phyloP scores from a whole-genome alignment of 2,888 invertebrate genomes.

The Stenotaenia linearis region DNA sequence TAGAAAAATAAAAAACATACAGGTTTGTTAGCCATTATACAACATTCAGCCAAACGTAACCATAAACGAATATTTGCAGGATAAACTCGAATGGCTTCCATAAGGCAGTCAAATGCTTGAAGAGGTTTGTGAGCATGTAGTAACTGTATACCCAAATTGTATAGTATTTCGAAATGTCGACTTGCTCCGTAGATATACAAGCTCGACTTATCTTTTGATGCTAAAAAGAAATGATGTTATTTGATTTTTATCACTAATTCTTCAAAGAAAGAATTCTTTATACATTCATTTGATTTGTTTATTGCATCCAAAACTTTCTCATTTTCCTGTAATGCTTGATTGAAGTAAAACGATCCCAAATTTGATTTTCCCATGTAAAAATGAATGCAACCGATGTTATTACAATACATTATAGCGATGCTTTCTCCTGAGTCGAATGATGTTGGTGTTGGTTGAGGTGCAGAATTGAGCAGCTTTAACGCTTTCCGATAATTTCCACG shows the following conservation, averaged over 20 bases:
- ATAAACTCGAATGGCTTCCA: slow-evolving; percentile 76
- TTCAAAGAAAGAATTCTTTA: neutral
- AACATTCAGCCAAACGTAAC: slow-evolving; percentile 89
- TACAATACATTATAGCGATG: slow-evolving; percentile 62
- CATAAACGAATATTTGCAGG: slow-evolving; percentile 85
- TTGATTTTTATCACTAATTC: neutral
- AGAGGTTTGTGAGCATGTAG: slow-evolving; percentile 72
- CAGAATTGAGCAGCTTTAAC: slow-evolving; percentile 53
- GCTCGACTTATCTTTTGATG: neutral
- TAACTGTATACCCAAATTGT: slow-evolving; percentile 76
- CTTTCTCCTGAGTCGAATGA: slow-evolving; percentile 56
- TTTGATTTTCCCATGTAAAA: slow-evolving; percentile 73
- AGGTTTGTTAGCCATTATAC: slow-evolving; percentile 62
- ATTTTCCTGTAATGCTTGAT: slow-evolving; percentile 71
- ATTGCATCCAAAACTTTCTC: slow-evolving; percentile 42
- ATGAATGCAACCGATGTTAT: slow-evolving; percentile 75
- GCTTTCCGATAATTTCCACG: slow-evolving; percentile 60
- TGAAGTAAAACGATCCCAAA: slow-evolving; percentile 71
- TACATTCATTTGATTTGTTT: neutral
- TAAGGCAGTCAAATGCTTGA: slow-evolving; percentile 85
- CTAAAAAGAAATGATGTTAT: neutral
- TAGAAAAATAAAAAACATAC: slow-evolving; percentile 49
- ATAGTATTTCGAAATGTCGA: slow-evolving; percentile 62
- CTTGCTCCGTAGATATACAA: slow-evolving; percentile 50
- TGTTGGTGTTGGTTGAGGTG: slow-evolving; percentile 35